Conservation (phyloP, 2,888 invertebrate species). For the Beris morrisii region DNA sequence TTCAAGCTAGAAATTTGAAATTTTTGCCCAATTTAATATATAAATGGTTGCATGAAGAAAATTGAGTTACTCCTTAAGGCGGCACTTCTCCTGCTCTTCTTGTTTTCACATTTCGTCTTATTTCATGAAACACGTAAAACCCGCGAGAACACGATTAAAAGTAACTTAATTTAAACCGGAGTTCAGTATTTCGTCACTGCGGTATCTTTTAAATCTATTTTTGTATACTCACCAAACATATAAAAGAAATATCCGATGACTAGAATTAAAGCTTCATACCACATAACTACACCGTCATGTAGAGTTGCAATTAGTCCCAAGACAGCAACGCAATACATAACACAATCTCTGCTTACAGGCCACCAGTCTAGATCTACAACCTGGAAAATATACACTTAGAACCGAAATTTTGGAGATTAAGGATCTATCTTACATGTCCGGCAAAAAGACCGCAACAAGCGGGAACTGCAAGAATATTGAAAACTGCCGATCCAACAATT, state of each 20-base stretch:
- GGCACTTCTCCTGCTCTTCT: too few relatives aligned
- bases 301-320: constrained; percentile 69
- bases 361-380: constrained; percentile 73
- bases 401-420: constrained; percentile 4
- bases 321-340: constrained; percentile 73
- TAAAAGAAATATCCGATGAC: constrained; percentile 71
- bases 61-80: too few relatives aligned
- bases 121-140: too few relatives aligned
- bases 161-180: too few relatives aligned
- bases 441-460: constrained; percentile 72
- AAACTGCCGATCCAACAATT: constrained; percentile 76
- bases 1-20: too few relatives aligned
- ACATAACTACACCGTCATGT: constrained; percentile 70
- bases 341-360: constrained; percentile 74
- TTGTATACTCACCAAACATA: constrained; percentile 63
- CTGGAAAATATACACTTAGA: constrained; percentile 51
- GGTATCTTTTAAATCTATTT: too few relatives aligned
- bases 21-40: too few relatives aligned
- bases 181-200: too few relatives aligned
- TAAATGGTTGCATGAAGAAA: too few relatives aligned
- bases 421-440: constrained; percentile 57
- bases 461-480: constrained; percentile 75
- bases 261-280: constrained; percentile 74
- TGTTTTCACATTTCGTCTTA: too few relatives aligned
- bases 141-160: too few relatives aligned